phyloP scores from a whole-genome alignment of 2,113 vertebrate genomes.

The Hippoglossus stenolepis region DNA sequence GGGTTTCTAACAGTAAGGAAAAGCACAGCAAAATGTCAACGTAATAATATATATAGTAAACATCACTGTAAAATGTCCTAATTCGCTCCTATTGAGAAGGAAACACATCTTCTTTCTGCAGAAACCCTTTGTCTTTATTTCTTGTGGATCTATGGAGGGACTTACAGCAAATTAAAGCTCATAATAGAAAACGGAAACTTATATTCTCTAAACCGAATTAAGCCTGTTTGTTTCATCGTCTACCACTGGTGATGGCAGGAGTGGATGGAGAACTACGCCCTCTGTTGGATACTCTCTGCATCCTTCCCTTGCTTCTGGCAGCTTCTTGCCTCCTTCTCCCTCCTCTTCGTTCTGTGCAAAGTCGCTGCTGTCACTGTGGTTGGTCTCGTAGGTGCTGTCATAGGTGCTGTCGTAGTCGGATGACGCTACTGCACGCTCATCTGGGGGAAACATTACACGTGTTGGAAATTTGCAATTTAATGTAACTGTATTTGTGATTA shows the following conservation, averaged over 20 bases:
- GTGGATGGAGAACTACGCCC: slow-evolving; percentile 77
- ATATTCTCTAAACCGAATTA: not conserved
- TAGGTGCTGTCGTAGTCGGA: slow-evolving; percentile 93
- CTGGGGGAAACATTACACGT: slow-evolving; percentile 72
- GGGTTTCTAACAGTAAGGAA: not conserved
- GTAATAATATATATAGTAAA: not conserved
- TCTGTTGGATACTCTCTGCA: slow-evolving; percentile 75
- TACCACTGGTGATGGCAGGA: slow-evolving; percentile 80
- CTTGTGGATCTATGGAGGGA: too few relatives aligned
- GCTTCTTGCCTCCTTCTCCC: slow-evolving; percentile 81
- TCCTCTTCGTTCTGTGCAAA: slow-evolving; percentile 94
- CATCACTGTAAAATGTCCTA: not conserved
- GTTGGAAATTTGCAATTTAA: not conserved
- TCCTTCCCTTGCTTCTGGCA: slow-evolving; percentile 54
- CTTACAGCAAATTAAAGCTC: not conserved
- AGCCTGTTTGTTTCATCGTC: not conserved
- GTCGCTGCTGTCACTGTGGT: slow-evolving; percentile 97
- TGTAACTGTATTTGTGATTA: not conserved
- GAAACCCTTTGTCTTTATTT: too few relatives aligned
- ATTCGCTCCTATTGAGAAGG: not conserved
- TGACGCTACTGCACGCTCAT: slow-evolving; percentile 88
- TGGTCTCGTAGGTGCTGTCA: slow-evolving; percentile 91
- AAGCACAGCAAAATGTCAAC: too few relatives aligned
- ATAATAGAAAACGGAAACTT: not conserved
- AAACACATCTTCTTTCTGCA: too few relatives aligned